Conservation (phyloP, 1,140 invertebrate species). For the Drosophila subobscura region DNA sequence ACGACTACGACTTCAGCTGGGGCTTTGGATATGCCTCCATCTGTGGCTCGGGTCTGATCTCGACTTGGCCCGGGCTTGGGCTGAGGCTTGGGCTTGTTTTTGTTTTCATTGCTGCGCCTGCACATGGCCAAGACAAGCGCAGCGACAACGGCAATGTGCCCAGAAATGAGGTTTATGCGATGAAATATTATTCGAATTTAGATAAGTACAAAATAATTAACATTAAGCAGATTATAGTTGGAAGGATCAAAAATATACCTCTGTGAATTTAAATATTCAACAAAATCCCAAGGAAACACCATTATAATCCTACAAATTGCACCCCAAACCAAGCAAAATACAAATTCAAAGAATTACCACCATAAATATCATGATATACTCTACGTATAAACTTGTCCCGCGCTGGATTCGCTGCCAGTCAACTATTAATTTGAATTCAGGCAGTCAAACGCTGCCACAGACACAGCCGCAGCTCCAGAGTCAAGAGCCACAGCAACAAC, state of each 20-base stretch:
- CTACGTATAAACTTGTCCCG: slow-evolving; percentile 16
- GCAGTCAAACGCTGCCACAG: slow-evolving; percentile 70
- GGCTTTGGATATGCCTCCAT: slow-evolving; percentile 20
- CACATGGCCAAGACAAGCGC: slow-evolving; percentile 23
- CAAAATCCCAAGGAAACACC: too few species aligned
- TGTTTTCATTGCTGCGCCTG: slow-evolving; percentile 73
- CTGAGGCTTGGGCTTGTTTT: slow-evolving; percentile 54
- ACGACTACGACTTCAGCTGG: slow-evolving; percentile 22
- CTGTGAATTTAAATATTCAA: too few species aligned
- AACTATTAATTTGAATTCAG: slow-evolving; percentile 82
- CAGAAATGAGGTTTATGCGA: slow-evolving; percentile 25
- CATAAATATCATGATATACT: not conserved
- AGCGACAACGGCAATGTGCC: slow-evolving; percentile 1
- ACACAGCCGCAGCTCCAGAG: slow-evolving; percentile 57
- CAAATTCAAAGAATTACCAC: not conserved
- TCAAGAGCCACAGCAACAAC: slow-evolving; percentile 51
- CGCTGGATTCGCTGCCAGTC: slow-evolving; percentile 41
- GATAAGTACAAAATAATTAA: not conserved
- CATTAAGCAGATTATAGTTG: not conserved
- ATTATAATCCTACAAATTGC: too few species aligned
- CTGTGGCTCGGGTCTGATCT: slow-evolving; percentile 25
- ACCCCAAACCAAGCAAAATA: too few species aligned
- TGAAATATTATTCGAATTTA: not conserved
- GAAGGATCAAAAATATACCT: too few species aligned
- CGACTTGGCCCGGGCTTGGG: slow-evolving; percentile 34